Percentiles rank a stretch among this genome's conserved stretches.
phyloP scores from a whole-genome alignment of 2,888 invertebrate species.

The Coelopa pilipes region DNA sequence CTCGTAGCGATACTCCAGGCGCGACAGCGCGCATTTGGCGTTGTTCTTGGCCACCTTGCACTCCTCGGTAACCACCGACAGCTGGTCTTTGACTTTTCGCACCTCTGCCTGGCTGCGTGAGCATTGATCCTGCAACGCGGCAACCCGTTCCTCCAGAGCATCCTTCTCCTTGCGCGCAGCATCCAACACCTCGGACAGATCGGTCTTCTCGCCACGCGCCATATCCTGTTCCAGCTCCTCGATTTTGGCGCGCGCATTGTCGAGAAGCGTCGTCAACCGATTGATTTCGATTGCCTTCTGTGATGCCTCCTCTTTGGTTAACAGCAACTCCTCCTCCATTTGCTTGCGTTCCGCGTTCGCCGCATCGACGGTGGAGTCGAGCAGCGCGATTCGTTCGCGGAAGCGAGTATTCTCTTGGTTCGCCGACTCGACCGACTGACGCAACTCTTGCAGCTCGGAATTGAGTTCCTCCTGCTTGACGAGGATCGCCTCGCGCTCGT shows the following conservation, averaged over 20 bases:
- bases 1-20: conserved; percentile 83
- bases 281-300: conserved; percentile 84
- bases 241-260: conserved; percentile 86
- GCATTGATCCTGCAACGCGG: conserved; percentile 76
- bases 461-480: conserved; percentile 83
- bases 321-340: conserved; percentile 77
- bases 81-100: conserved; percentile 74
- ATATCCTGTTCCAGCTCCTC: conserved; percentile 77
- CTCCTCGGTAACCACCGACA: conserved; percentile 77
- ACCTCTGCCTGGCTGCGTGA: conserved; percentile 77
- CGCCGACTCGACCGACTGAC: conserved; percentile 72
- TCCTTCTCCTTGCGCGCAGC: conserved; percentile 79
- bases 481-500: conserved; percentile 79
- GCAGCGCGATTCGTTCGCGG: conserved; percentile 75
- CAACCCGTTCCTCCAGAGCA: conserved; percentile 75
- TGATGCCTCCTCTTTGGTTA: conserved; percentile 79
- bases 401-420: conserved; percentile 75
- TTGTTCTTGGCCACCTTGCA: conserved; percentile 83
- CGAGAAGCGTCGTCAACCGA: conserved; percentile 79
- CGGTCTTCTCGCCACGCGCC: conserved; percentile 76
- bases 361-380: conserved; percentile 81
- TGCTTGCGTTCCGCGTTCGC: conserved; percentile 79
- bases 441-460: conserved; percentile 75
- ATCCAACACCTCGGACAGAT: conserved; percentile 77
- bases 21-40: conserved; percentile 86